Conservation (phyloP, 2,888 invertebrate species). For the Endomychus coccineus region DNA sequence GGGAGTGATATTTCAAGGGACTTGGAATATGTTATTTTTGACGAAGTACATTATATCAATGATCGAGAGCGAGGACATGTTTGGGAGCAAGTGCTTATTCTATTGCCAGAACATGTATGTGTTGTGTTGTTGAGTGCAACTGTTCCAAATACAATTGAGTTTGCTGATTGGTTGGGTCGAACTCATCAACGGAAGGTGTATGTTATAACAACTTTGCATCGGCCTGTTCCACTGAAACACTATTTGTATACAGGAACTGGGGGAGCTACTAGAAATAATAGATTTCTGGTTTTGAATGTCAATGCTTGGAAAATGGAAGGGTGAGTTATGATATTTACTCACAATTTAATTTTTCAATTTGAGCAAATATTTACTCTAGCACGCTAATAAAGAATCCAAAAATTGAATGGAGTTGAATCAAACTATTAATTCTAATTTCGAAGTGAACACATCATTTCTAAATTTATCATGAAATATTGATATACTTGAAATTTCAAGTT, state of each 20-base stretch:
- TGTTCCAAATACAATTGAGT: constrained; percentile 92
- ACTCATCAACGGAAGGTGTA: constrained; percentile 83
- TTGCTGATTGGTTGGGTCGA: constrained; percentile 89
- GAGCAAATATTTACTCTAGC: too few species aligned
- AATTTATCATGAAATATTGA: too few species aligned
- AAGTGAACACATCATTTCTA: too few species aligned
- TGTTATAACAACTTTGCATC: constrained; percentile 86
- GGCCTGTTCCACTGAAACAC: constrained; percentile 95
- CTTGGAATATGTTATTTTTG: constrained; percentile 97
- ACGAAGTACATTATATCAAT: constrained; percentile 97
- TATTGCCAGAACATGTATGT: constrained; percentile 88
- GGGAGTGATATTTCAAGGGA: constrained; percentile 92
- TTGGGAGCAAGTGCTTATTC: constrained; percentile 95
- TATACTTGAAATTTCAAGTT: too few species aligned
- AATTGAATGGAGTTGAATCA: too few species aligned
- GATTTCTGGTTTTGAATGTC: constrained; percentile 72
- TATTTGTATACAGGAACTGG: constrained; percentile 79
- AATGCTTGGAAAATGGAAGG: constrained; percentile 66
- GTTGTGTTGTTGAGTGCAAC: constrained; percentile 98
- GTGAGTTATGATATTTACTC: constrained; percentile 40
- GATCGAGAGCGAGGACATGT: constrained; percentile 88
- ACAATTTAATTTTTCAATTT: too few species aligned
- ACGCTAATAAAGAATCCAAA: too few species aligned
- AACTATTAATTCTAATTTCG: too few species aligned
- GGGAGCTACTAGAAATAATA: constrained; percentile 67